Base-by-base conservation (phyloP, 2,888 invertebrate genomes). In the Spilarctia lutea region DNA sequence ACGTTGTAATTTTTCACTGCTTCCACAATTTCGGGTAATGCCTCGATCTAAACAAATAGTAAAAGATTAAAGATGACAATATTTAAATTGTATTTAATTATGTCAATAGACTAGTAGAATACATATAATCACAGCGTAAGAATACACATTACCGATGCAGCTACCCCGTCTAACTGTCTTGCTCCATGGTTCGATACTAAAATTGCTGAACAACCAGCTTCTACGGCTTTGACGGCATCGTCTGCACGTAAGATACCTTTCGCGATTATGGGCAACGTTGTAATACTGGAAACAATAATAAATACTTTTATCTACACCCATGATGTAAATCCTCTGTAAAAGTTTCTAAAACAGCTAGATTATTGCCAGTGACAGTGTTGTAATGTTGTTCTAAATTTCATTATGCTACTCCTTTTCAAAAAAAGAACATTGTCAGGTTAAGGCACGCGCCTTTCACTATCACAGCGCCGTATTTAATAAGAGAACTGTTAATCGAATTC, bases 131-230 rank as follows among this genome's bases (percentile, higher is more conserved):
- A 56, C 10, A 20, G 30, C 8, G 42, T 13, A 7, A 66, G 13
- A 63, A 27, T 45, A n/a, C 39, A 42, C 52, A 69, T 91, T 95
- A 98, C 98, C 74, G 98, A 96, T 20, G 99, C 97, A 24, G 98
- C 97, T 18, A 98, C 97, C n/a, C 97, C 97, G 89, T 99, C 99
- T 56, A 99, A 93, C 93, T 99, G 99, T 77, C 99, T 96, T 0
- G 98, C 99, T 2, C 99, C 99, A 91, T 99, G 99, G 92, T 99
- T 99, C 0, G 99, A 99, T 7, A 99, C 99, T 77, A 98, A 96
- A 74, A 99, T 97, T 0, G 97, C 99, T 6, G 97, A 94, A 68
- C 97, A 98, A 8, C 98, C 99, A 72, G 96, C 95, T 82, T 98
- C 95, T 0, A 96, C 96, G 0, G 98, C 99, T 84, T 97, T 94